Evolutionary conservation across 2,888 invertebrate species (phyloP), one percentile per base, ranked within the genome.

Genomic region (Euplagia quadripunctaria): DNA sequence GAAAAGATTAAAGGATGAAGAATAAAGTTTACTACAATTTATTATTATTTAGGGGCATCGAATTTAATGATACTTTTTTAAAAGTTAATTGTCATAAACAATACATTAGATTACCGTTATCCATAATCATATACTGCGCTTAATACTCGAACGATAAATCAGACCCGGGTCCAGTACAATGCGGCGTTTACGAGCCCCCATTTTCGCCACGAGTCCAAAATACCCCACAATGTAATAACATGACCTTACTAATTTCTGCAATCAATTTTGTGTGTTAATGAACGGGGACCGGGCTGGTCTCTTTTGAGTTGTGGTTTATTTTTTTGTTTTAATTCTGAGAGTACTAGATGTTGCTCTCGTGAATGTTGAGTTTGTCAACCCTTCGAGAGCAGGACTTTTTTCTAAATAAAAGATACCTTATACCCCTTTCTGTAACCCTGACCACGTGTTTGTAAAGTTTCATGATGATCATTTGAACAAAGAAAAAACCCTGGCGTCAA

Each of bases 261-360:
- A 82, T 83, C 79, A 76, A 79, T 82, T 79, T 68, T 46, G 14
- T 64, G 52, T 73, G 68, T 43, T 79, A 79, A 82, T 78, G 76
- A 61, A 41, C 63, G n/a, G 66, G 72, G 49, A 73, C 49, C 75
- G 68, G 65, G 31, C 16, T 11, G 49, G 20, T 41, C 61, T 42
- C 68, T 78, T 69, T 65, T 51, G 11, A 7, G 17, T 51, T 9
- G 16, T 46, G 3, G 43, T 16, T 31, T 63, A 0, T 49, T 49
- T 66, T 55, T 55, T 55, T 20, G 12, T 43, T 42, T 17, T n/a
- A 5, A 46, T 64, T 20, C 14, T 41, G 31, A 0, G 31, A 46
- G 4, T 46, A 6, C 43, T 46, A 46, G 31, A 2, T 31, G 31
- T 31, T 31, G 31, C 31, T 31, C 31, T 1, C 31, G 31, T 31